These are phyloP conservation scores for Heliconius congener DNA, from an alignment of 1,140 invertebrate genomes.

Conservation along the genomic window DNA sequence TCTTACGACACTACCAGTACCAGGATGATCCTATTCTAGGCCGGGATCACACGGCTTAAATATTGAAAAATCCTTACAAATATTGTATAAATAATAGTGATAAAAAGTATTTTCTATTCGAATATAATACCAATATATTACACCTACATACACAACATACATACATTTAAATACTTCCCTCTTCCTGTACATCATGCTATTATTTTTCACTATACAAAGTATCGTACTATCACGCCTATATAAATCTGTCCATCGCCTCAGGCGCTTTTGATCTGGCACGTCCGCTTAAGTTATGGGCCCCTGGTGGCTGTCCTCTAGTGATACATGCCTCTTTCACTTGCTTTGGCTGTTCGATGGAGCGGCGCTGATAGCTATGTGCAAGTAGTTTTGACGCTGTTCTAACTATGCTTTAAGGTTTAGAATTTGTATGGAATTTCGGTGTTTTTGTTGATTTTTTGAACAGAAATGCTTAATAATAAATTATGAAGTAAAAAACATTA, in stretches of 20 bases:
- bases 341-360: constrained; percentile 28
- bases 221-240: constrained; percentile 57
- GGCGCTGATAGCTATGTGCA: constrained; percentile 13
- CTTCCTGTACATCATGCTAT: constrained; percentile 60
- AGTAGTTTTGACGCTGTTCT: not conserved
- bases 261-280: constrained; percentile 67
- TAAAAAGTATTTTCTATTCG: no score
- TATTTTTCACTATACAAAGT: constrained; percentile 68
- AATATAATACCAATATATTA: no score
- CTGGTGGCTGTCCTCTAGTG: constrained; percentile 57
- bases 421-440: not conserved
- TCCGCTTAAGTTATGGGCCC: constrained; percentile 73
- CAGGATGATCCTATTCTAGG: no score
- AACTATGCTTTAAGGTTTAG: not conserved
- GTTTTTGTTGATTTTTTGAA: not conserved
- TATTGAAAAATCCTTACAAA: no score
- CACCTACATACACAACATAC: not conserved
- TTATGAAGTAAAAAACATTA: no score
- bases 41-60: no score
- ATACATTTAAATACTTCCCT: constrained; percentile 6
- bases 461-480: not conserved
- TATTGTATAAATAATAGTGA: no score
- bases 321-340: constrained; percentile 56
- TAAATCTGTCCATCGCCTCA: constrained; percentile 65
- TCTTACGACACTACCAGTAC: no score